A percentile compares a stretch with the other conserved stretches of the same genome.
phyloP scores from a whole-genome alignment of 2,888 invertebrate species.

The Tortrix viridana region DNA sequence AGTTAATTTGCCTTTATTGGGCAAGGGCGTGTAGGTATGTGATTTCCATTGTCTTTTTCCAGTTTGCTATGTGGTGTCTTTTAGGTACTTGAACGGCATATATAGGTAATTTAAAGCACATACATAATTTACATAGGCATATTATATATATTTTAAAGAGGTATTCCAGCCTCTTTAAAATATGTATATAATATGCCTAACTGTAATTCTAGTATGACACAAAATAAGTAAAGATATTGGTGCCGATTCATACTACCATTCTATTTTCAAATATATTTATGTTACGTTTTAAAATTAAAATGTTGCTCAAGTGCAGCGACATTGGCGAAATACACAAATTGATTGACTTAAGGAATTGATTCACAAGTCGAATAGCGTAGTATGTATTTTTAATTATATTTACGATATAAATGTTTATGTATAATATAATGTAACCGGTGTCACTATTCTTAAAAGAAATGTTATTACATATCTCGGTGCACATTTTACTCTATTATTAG shows the following conservation, averaged over 20 bases:
- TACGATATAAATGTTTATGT: conserved; percentile 19
- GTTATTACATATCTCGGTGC: conserved; percentile 27
- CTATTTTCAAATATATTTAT: not conserved
- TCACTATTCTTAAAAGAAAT: conserved; percentile 23
- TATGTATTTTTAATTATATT: conserved; percentile 33
- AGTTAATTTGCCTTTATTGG: too few species aligned
- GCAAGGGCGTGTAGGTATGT: too few species aligned
- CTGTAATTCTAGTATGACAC: not conserved
- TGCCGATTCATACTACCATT: not conserved
- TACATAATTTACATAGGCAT: too few species aligned
- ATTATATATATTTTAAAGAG: too few species aligned
- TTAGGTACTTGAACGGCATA: too few species aligned
- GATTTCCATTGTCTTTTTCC: not conserved
- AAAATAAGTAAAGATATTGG: too few species aligned
- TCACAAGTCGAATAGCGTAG: conserved; percentile 46
- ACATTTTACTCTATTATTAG: conserved; percentile 25
- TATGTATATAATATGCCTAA: not conserved
- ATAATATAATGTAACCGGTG: conserved; percentile 1
- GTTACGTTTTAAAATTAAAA: too few species aligned
- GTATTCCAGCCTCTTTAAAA: too few species aligned
- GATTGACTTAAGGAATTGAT: conserved; percentile 71
- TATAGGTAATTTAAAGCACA: too few species aligned
- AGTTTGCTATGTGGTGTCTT: too few species aligned
- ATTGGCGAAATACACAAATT: conserved; percentile 36
- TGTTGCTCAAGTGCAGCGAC: too few species aligned